Conservation (phyloP, 2,797 vertebrate genomes). For the Halcyon leucocephala region DNA sequence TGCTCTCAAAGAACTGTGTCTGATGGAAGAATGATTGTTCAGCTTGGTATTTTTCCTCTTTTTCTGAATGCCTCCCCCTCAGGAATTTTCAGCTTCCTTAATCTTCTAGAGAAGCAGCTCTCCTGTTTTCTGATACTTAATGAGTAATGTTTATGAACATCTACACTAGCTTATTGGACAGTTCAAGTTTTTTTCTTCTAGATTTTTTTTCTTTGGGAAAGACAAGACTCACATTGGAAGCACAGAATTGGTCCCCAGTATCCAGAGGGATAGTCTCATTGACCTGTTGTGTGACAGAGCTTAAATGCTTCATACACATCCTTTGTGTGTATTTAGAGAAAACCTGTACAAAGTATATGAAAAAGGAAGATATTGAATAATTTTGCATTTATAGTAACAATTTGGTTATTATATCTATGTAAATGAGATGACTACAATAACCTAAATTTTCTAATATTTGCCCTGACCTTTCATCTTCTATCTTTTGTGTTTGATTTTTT, state of each 20-base stretch:
- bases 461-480: neutral
- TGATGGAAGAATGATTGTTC: neutral
- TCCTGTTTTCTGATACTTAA: neutral
- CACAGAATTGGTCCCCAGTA: neutral
- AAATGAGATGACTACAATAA: neutral
- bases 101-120: neutral
- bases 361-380: neutral
- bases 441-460: neutral
- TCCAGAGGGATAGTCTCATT: neutral
- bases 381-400: neutral
- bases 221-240: neutral
- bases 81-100: neutral
- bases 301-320: neutral
- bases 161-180: neutral
- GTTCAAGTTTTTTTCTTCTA: neutral
- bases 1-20: neutral
- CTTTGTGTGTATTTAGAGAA: neutral
- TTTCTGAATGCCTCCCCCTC: neutral
- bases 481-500: neutral
- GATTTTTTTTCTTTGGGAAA: neutral
- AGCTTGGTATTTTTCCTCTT: neutral
- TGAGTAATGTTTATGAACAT: neutral
- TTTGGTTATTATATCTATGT: neutral
- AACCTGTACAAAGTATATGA: neutral
- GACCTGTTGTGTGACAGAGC: neutral